Conservation (phyloP, 2,888 invertebrate species). For the Atethmia centrago region DNA sequence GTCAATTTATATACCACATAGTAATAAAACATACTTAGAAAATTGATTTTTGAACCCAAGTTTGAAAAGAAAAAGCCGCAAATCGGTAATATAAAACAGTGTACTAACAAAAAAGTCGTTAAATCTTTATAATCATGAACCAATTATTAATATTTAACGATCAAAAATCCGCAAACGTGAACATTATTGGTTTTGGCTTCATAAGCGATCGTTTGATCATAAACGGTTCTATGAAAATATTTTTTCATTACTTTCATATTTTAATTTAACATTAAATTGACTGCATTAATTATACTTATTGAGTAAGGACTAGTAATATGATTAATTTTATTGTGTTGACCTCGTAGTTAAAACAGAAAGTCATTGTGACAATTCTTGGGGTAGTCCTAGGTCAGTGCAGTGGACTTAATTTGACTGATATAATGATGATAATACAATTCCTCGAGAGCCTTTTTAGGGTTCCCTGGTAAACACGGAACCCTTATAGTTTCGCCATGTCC, state of each 20-base stretch:
- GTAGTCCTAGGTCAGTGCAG: neutral
- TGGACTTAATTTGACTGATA: neutral
- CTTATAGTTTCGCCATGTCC: too few species aligned
- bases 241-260: slow-evolving; percentile 15
- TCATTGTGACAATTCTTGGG: neutral
- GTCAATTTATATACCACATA: too few species aligned
- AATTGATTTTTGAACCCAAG: slow-evolving; percentile 14
- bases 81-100: slow-evolving; percentile 35
- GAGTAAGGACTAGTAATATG: too few species aligned
- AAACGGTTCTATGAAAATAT: slow-evolving; percentile 32
- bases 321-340: neutral
- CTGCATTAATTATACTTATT: too few species aligned
- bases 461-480: too few species aligned
- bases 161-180: slow-evolving; percentile 48
- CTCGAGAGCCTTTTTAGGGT: too few species aligned
- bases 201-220: slow-evolving; percentile 42
- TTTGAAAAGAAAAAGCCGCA: slow-evolving; percentile 23
- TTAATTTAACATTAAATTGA: slow-evolving; percentile 5
- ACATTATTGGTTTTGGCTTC: slow-evolving; percentile 54
- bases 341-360: too few species aligned
- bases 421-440: too few species aligned
- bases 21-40: neutral
- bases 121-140: slow-evolving; percentile 59
- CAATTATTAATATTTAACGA: slow-evolving; percentile 63
- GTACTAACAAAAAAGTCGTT: slow-evolving; percentile 51